Conservation (phyloP, 2,888 invertebrate species). For the Cryptocephalus primarius region DNA sequence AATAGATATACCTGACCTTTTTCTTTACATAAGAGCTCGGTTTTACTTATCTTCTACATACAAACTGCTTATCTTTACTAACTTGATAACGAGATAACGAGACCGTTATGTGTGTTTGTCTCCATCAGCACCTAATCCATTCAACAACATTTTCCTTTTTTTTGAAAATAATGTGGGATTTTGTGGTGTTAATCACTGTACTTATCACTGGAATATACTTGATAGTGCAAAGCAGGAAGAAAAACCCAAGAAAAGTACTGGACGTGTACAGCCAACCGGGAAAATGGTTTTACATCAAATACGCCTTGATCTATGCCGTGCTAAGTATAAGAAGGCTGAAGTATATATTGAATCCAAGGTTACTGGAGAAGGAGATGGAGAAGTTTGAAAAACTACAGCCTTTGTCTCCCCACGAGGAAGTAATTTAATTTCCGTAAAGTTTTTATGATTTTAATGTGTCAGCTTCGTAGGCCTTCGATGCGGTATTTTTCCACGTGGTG, state of each 20-base stretch:
- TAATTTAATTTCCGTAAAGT: constrained; percentile 21
- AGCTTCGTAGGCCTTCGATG: background rate
- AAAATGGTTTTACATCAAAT: constrained; percentile 54
- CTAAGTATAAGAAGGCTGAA: constrained; percentile 46
- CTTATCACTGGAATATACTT: constrained; percentile 4
- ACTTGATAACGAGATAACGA: background rate
- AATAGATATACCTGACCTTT: too few relatives aligned
- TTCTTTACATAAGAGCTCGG: too few relatives aligned
- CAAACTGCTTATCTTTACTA: background rate
- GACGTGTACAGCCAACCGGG: constrained; percentile 51
- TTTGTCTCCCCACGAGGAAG: constrained; percentile 47
- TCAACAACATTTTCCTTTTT: too few relatives aligned
- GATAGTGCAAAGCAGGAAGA: constrained; percentile 17
- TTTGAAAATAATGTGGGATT: constrained; percentile 1
- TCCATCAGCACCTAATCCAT: too few relatives aligned
- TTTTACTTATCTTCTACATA: too few relatives aligned
- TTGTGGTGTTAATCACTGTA: background rate
- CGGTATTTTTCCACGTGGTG: background rate
- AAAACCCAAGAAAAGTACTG: constrained; percentile 42
- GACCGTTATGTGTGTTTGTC: too few relatives aligned
- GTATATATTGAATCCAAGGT: constrained; percentile 28
- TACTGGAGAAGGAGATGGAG: constrained; percentile 40
- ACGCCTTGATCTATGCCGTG: constrained; percentile 42
- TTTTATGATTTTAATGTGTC: background rate
- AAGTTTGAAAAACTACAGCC: constrained; percentile 36